These are phyloP conservation scores for Hormiphora californensis DNA, from an alignment of 37 sponge, comb jelly and placozoan species.

Conservation along the genomic window DNA sequence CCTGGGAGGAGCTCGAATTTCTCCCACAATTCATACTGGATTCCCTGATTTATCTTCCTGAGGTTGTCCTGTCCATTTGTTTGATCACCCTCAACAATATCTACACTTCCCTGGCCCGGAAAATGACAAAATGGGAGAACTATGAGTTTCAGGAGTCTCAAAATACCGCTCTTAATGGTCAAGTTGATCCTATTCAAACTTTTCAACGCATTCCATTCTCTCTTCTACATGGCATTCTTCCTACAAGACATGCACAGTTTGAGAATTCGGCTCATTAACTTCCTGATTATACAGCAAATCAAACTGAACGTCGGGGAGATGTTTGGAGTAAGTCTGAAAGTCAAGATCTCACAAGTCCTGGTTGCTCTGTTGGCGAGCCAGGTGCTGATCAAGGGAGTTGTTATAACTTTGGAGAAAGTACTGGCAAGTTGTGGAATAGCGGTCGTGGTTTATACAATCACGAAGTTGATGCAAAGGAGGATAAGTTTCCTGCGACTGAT, in stretches of 20 bases:
- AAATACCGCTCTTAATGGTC: neutral
- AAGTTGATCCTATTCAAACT: neutral
- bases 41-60: neutral
- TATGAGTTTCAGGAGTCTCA: neutral
- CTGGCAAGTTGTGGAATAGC: neutral
- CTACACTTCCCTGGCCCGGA: neutral
- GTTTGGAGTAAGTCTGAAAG: neutral
- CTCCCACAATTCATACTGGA: neutral
- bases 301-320: neutral
- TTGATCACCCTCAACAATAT: neutral
- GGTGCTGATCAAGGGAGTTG: neutral
- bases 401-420: neutral
- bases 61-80: neutral
- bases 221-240: neutral
- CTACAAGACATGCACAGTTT: neutral
- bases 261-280: neutral
- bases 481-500: neutral
- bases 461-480: no score
- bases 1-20: neutral
- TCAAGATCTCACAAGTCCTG: neutral
- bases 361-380: neutral
- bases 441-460: neutral
- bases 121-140: neutral
- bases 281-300: neutral
- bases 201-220: conserved; percentile 15